phyloP scores from a whole-genome alignment of 1,140 invertebrate genomes.

The Drosophila fuyamai region DNA sequence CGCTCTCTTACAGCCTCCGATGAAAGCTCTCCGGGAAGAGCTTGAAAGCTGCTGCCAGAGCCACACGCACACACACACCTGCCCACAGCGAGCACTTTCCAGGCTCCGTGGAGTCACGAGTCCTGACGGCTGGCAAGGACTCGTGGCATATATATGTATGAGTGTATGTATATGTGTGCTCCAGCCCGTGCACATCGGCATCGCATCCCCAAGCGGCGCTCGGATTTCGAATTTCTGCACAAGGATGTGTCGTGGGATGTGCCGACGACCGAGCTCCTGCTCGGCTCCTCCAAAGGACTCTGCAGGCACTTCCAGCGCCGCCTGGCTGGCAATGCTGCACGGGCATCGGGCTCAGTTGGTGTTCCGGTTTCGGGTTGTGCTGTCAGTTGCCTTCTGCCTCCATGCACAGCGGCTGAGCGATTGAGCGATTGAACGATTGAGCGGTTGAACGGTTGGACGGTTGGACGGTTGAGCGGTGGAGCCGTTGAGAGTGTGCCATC shows the following conservation, averaged over 20 bases:
- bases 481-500: slow-evolving; percentile 39
- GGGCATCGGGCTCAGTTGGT: slow-evolving; percentile 83
- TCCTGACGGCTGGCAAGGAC: slow-evolving; percentile 43
- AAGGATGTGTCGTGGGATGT: slow-evolving; percentile 49
- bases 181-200: slow-evolving; percentile 32
- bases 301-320: slow-evolving; percentile 68
- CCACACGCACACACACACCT: slow-evolving; percentile 5
- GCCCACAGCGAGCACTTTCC: slow-evolving; percentile 17
- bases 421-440: slow-evolving; percentile 35
- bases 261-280: background rate
- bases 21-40: slow-evolving; percentile 35
- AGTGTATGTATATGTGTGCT: slow-evolving; percentile 13
- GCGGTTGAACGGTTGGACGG: slow-evolving; percentile 19
- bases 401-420: slow-evolving; percentile 66
- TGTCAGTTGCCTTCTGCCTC: slow-evolving; percentile 84
- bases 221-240: slow-evolving; percentile 41
- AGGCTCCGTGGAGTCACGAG: slow-evolving; percentile 40
- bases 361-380: slow-evolving; percentile 85
- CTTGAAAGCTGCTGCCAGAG: slow-evolving; percentile 31
- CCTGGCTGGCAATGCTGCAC: slow-evolving; percentile 70
- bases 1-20: slow-evolving; percentile 44
- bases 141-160: slow-evolving; percentile 16
- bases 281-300: slow-evolving; percentile 52
- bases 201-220: slow-evolving; percentile 13
- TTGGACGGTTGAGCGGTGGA: slow-evolving; percentile 24